Percentiles rank a stretch among this genome's conserved stretches.
These are phyloP conservation scores for Penaeus chinensis DNA, from an alignment of 1,140 invertebrate genomes.

Conservation along the genomic window DNA sequence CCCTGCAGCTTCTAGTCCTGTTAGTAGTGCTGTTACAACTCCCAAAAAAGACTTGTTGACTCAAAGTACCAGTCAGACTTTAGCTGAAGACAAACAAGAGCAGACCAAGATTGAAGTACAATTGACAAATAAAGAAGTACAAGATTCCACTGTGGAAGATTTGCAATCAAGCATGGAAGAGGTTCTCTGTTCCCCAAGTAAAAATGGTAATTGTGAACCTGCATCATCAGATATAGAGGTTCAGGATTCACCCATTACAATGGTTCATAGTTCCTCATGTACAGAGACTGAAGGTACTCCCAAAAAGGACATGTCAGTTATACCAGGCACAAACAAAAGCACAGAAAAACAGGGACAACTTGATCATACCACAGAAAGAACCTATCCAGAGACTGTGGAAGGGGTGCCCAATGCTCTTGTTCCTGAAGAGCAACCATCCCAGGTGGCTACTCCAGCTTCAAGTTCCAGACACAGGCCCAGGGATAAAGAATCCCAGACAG, in stretches of 20 bases:
- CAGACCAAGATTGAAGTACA: conserved; percentile 38
- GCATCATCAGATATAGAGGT: background rate
- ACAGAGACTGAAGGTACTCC: conserved; percentile 3
- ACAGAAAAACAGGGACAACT: background rate
- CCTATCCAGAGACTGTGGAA: no score
- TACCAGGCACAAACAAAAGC: background rate
- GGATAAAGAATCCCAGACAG: conserved; percentile 51
- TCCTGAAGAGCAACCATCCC: no score
- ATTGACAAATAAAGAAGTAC: conserved; percentile 43
- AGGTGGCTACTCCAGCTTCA: conserved; percentile 12
- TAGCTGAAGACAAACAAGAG: conserved; percentile 33
- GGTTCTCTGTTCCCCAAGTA: background rate
- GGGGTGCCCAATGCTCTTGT: no score
- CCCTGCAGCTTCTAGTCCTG: conserved; percentile 51
- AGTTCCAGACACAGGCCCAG: conserved; percentile 32
- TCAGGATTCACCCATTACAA: background rate
- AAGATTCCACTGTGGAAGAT: conserved; percentile 26
- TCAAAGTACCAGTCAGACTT: conserved; percentile 29
- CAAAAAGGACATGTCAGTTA: background rate
- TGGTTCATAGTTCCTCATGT: conserved; percentile 14
- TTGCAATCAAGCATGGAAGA: conserved; percentile 25
- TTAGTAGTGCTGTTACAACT: conserved; percentile 46
- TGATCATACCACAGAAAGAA: background rate
- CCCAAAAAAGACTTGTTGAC: conserved; percentile 33
- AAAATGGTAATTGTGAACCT: no score